These are phyloP conservation scores for Peromyscus melanophrys DNA, from an alignment of 2,797 vertebrate genomes.

Conservation along the genomic window DNA sequence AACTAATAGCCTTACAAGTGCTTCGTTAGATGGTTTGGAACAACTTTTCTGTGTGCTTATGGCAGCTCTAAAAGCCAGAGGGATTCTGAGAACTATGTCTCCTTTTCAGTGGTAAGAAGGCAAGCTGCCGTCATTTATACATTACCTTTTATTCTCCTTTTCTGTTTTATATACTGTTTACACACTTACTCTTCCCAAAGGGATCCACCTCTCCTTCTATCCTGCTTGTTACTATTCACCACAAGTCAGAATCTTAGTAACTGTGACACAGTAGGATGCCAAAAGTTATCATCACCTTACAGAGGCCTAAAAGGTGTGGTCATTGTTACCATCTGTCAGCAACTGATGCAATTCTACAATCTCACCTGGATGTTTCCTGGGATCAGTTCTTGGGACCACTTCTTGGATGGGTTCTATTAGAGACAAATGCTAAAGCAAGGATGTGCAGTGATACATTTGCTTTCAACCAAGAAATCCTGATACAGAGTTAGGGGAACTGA, in stretches of 20 bases:
- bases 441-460: not conserved
- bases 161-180: not conserved
- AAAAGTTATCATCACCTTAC: not conserved
- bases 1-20: not conserved
- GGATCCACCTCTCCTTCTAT: not conserved
- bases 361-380: not conserved
- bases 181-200: not conserved
- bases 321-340: not conserved
- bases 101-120: not conserved
- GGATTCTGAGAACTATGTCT: not conserved
- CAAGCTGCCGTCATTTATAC: not conserved
- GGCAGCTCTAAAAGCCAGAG: not conserved
- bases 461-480: not conserved
- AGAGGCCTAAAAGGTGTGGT: not conserved
- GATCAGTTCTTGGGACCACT: not conserved
- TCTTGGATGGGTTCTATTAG: conserved; percentile 15
- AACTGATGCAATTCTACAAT: not conserved
- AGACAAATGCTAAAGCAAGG: not conserved
- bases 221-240: not conserved
- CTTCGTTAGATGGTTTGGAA: not conserved
- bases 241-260: conserved; percentile 7
- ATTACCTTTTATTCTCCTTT: not conserved
- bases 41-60: not conserved
- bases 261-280: not conserved
- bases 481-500: not conserved